Evolutionary conservation across 2,888 invertebrate species (phyloP).

Genomic region (Athalia rosae): DNA sequence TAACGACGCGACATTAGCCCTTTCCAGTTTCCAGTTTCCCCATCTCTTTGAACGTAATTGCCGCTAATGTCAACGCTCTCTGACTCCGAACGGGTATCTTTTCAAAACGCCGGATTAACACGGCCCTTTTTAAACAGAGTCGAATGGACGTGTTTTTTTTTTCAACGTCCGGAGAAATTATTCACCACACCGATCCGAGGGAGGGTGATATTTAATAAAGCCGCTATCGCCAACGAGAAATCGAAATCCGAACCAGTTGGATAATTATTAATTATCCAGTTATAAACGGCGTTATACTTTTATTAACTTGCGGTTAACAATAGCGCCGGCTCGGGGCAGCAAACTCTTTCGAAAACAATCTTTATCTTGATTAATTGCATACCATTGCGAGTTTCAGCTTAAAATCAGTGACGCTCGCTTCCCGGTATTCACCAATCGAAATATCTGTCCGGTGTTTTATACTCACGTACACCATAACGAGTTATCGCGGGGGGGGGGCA

Average conservation of each 20-base stretch:
- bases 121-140: conserved; percentile 2
- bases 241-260: conserved; percentile 17
- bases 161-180: neutral
- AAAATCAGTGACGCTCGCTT: conserved; percentile 37
- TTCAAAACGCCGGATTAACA: neutral
- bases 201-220: conserved; percentile 5
- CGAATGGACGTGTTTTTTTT: neutral
- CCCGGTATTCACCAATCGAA: conserved; percentile 17
- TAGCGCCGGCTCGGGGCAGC: conserved; percentile 28
- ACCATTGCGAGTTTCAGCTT: neutral
- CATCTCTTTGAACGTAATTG: conserved; percentile 41
- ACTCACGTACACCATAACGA: neutral
- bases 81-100: conserved; percentile 27
- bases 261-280: conserved; percentile 44
- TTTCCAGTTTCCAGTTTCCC: conserved; percentile 37
- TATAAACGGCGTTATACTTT: conserved; percentile 32
- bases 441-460: neutral
- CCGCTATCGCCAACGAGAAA: neutral
- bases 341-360: conserved; percentile 43
- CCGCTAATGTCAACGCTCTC: conserved; percentile 46
- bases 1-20: conserved; percentile 46
- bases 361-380: conserved; percentile 45
- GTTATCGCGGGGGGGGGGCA: too few relatives aligned
- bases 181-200: neutral
- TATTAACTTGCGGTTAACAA: conserved; percentile 14